Percentiles rank a stretch among this genome's conserved stretches.
Evolutionary conservation across 2,113 vertebrate species (phyloP).

Genomic region (Scomber scombrus): DNA sequence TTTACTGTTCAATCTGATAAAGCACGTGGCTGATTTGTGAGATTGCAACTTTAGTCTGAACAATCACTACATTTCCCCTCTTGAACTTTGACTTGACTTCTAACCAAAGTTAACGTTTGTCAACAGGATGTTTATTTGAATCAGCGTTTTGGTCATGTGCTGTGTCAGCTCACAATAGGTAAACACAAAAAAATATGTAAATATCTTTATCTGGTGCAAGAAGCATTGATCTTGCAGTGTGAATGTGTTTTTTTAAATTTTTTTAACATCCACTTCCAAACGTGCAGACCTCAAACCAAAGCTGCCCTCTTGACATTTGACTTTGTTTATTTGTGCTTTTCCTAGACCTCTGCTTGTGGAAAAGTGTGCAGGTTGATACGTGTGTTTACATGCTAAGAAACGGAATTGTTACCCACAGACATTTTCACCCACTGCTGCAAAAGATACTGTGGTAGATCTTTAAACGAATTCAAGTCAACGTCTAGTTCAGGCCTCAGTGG

Average conservation of each 20-base stretch:
- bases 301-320: constrained; percentile 20
- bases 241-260: too few relatives aligned
- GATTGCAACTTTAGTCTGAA: too few relatives aligned
- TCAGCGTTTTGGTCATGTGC: too few relatives aligned
- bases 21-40: too few relatives aligned
- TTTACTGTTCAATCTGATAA: too few relatives aligned
- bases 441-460: neutral
- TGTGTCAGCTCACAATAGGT: too few relatives aligned
- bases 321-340: constrained; percentile 24
- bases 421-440: constrained; percentile 17
- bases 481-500: neutral
- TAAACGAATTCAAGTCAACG: neutral
- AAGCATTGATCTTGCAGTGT: neutral
- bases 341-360: constrained; percentile 25
- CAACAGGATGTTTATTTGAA: too few relatives aligned
- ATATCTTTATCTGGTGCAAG: neutral
- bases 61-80: too few relatives aligned
- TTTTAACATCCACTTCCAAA: neutral
- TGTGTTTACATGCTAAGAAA: constrained; percentile 17
- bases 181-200: too few relatives aligned
- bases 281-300: neutral
- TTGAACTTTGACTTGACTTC: too few relatives aligned
- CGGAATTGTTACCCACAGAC: constrained; percentile 6
- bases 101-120: too few relatives aligned
- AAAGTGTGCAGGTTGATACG: constrained; percentile 28